Conservation (phyloP, 2,113 vertebrate genomes). For the Myiozetetes cayanensis region DNA sequence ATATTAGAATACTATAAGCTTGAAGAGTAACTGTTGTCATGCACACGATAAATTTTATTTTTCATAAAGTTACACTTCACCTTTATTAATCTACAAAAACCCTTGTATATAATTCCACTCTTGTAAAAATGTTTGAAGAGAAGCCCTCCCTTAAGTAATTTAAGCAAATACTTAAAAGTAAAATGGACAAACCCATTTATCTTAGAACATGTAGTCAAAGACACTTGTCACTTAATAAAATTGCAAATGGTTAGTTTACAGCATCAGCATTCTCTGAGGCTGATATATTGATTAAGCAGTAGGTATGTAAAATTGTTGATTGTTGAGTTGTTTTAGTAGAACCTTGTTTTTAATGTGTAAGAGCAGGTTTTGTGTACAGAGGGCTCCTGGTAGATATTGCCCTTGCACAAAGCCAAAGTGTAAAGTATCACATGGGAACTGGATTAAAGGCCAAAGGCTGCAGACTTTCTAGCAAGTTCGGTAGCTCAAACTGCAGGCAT, state of each 20-base stretch:
- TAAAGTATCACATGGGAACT: neutral
- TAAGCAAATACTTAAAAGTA: neutral
- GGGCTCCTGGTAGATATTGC: neutral
- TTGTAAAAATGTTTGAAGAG: neutral
- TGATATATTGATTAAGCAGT: neutral
- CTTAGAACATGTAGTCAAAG: neutral
- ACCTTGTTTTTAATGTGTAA: neutral
- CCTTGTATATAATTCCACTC: neutral
- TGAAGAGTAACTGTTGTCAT: neutral
- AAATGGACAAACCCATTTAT: neutral
- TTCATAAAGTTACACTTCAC: neutral
- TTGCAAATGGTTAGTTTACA: neutral
- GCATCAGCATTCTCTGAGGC: neutral
- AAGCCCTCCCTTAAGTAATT: neutral
- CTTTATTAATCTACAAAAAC: neutral
- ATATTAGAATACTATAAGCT: neutral
- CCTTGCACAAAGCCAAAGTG: neutral
- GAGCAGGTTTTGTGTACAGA: neutral
- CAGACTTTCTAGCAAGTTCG: neutral
- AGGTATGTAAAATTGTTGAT: neutral
- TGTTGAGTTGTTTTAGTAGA: neutral
- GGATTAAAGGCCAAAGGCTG: neutral
- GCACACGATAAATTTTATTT: neutral
- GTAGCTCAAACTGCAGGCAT: neutral
- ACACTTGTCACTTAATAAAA: neutral